Evolutionary conservation across 2,797 vertebrate species (phyloP), one percentile per base, ranked within the genome.

Genomic region (Mormyrops boulengeri): DNA sequence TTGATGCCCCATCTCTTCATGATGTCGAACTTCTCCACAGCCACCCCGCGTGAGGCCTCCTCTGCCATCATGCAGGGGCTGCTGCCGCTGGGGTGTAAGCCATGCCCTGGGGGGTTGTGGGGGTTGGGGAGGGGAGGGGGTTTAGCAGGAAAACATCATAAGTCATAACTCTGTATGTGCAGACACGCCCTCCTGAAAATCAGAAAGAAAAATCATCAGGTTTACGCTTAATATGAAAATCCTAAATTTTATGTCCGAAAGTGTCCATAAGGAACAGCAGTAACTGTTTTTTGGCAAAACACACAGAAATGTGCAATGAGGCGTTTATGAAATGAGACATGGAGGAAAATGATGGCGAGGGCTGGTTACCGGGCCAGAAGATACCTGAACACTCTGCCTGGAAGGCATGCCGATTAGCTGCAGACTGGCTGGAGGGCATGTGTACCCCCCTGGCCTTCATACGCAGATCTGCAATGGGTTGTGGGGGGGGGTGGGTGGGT

Each of bases 1-100:
- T 99, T 99, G 93, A 99, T 98, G 89, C 98, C 96, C 98, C 98
- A 99, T 90, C 98, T 99, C 95, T 98, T 98, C 89, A 99, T 96
- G 0, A 96, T 97, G 94, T 99, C 98, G 50, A 99, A 94, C 93
- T 99, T 99, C 95, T 99, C 98, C 91, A 98, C 98, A 0, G 98
- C 98, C 1, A 99, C 96, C 11, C 98, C 98, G 0, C 97, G 96
- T 12, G 97, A 95, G 0, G 97, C 94, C 89, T 99, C 98, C 89
- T 99, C 98, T 0, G 95, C 95, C 0, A 93, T 92, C 2, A 93
- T 89, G 0, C 93, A 50, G 0, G 97, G 93, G 91, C 93, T 93
- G 89, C 94, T 94, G 38, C 95, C 90, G 2, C 95, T 95, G 38
- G 95, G 96, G 93, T 97, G 98, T 88, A 97, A 95, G 66, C 92